Base-by-base conservation (phyloP, 2,797 vertebrate species). In the Parambassis ranga region DNA sequence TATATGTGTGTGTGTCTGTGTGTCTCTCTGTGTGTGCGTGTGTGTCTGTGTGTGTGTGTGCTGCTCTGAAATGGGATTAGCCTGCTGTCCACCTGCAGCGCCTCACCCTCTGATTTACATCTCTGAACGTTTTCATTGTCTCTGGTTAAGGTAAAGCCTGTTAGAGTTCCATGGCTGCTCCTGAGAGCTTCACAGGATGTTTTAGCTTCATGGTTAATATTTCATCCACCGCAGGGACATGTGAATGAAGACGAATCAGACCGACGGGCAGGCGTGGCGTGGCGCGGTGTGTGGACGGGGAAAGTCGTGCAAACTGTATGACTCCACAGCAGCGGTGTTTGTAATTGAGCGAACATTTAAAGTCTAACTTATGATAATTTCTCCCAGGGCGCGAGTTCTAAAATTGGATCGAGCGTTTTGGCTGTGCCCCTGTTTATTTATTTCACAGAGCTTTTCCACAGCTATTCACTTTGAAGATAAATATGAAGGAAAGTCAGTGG, bases 381-480 rank as follows among this genome's bases (percentile, higher is more conserved):
- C 19, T 62, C 47, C 15, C 7, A 0, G 13, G 24, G 36, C 44
- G 3, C 3, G 2, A 10, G 14, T 24, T 55, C 15, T 57, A 23
- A 41, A 57, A 47, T 46, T 43, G 19, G 20, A 69, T 42, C 26
- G 11, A 6, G 26, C 32, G 23, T 50, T 66, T 44, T 27, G 51
- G 48, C 32, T 10, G 10, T 24, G 55, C 20, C 28, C 46, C n/a
- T 48, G 27, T 66, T 73, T 51, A 31, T 52, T 78, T 60, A 22
- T 35, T 56, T 69, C 1, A 1, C 4, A 20, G 27, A 50, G 27
- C 18, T 60, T 56, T 41, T 60, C 22, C 16, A 19, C 19, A 58
- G 64, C 20, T 11, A 3, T 61, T 51, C 47, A 64, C 75, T 79
- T 77, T 79, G 75, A 82, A 67, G 75, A 79, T 70, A 67, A 61